phyloP scores from a whole-genome alignment of 2,888 invertebrate species.

The Catocala fraxini region DNA sequence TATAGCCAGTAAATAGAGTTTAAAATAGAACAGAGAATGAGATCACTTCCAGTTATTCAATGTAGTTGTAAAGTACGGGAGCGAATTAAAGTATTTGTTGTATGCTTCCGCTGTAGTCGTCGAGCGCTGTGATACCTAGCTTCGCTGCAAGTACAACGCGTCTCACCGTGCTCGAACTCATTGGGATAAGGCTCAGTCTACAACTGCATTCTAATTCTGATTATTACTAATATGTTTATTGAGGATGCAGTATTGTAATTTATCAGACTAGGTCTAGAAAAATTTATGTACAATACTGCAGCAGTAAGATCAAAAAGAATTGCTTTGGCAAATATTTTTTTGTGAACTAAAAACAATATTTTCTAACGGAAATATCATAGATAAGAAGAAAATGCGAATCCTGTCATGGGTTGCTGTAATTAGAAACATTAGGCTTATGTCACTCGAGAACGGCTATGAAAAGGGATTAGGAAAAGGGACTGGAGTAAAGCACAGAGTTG shows the following conservation, averaged over 20 bases:
- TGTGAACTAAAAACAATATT: no score
- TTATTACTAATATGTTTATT: no score
- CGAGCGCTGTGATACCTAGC: slow-evolving; percentile 47
- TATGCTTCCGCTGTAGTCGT: slow-evolving; percentile 40
- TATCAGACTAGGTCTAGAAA: no score
- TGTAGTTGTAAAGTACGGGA: slow-evolving; percentile 23
- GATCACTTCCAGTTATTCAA: slow-evolving; percentile 28
- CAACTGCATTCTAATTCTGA: slow-evolving; percentile 3
- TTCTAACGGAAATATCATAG: no score
- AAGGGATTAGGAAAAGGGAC: no score
- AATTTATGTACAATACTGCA: no score
- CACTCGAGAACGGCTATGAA: slow-evolving; percentile 38
- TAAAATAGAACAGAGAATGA: no score
- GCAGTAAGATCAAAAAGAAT: no score
- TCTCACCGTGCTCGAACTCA: slow-evolving; percentile 43
- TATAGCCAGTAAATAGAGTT: no score
- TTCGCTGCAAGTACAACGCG: slow-evolving; percentile 46
- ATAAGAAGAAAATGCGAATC: no score
- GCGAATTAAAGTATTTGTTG: slow-evolving; percentile 59
- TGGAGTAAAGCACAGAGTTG: slow-evolving; percentile 14
- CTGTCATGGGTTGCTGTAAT: slow-evolving; percentile 5
- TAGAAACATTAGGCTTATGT: slow-evolving; percentile 38
- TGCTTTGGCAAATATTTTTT: no score
- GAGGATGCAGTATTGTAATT: no score
- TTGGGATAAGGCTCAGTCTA: slow-evolving; percentile 28